Base-by-base conservation (phyloP, 2,797 vertebrate species). In the Gallinago stenura region DNA sequence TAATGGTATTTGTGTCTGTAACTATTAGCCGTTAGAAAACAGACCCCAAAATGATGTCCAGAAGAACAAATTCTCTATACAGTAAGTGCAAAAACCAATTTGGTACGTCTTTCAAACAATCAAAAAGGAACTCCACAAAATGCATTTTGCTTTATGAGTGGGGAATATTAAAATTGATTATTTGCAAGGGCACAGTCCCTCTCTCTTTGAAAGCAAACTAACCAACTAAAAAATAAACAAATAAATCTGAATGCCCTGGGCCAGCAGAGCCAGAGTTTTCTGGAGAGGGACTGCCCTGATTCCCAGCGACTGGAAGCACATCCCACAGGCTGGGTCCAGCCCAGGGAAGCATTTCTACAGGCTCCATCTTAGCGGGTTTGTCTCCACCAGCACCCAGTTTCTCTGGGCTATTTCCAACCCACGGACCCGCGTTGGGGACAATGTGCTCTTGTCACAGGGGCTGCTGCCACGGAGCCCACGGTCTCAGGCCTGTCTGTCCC, bases 391-490 rank as follows among this genome's bases (percentile, higher is more conserved):
- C 28, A 18, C 51, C 51, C 50, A 4, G 37, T 2, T 70, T 43
- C 45, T 18, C 61, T 45, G 61, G 41, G 54, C 14, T 45, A 45
- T 77, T 87, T 89, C 90, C 96, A 87, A 91, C 43, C 41, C 37
- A 37, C 11, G 37, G 31, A 66, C 41, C 41, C 2, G 0, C 2
- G 1, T 58, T 66, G 37, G 30, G 25, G 77, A 92, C 93, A 83
- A 60, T 8, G 87, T 3, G 0, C 60, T 43, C 68, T 53, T 92
- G 89, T 95, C 96, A 70, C 96, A 94, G 95, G 43, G 90, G 96
- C 95, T 93, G 96, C 95, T 93, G 92, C 96, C 91, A 24, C 11
- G 77, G 95, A 65, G 60, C 95, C 25, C 25, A 17, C 80, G 12
- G 93, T 53, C 61, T 35, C 95, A 90, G 94, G 87, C 91, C 96